A percentile compares a stretch with the other conserved stretches of the same genome.
These are phyloP conservation scores for Tiphia femorata DNA, from an alignment of 2,888 invertebrate genomes.

Conservation along the genomic window DNA sequence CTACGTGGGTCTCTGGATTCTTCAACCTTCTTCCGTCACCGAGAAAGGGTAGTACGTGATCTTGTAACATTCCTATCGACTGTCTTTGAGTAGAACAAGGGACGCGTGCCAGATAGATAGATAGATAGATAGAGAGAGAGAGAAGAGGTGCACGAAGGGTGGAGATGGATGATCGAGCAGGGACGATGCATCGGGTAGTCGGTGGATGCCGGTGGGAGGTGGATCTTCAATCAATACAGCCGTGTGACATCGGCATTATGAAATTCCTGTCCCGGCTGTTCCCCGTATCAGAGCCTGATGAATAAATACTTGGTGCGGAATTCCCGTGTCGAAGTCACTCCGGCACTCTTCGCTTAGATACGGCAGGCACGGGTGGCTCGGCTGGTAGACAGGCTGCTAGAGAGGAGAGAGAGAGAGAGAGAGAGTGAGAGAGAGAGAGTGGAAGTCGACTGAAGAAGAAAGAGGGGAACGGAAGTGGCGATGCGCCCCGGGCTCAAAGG, in stretches of 20 bases:
- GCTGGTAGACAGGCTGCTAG: background rate
- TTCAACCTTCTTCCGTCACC: no score
- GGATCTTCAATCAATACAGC: slow-evolving; percentile 38
- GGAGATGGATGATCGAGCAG: no score
- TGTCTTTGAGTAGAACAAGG: no score
- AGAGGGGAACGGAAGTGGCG: background rate
- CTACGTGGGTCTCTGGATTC: no score
- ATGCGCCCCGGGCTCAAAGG: no score
- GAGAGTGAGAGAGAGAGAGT: background rate
- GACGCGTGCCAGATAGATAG: no score
- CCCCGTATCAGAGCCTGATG: slow-evolving; percentile 44
- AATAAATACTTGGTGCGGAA: slow-evolving; percentile 49
- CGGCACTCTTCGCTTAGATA: slow-evolving; percentile 26
- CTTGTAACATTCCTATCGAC: no score
- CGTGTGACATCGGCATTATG: slow-evolving; percentile 47
- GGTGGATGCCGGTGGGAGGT: no score
- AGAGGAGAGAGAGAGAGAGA: background rate
- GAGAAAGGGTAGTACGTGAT: no score
- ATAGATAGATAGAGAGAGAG: no score
- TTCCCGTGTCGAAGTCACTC: slow-evolving; percentile 41
- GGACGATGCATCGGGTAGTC: no score
- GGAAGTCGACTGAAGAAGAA: slow-evolving; percentile 13
- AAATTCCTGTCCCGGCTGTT: slow-evolving; percentile 45
- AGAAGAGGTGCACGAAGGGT: no score
- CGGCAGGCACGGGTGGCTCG: slow-evolving; percentile 18